Conservation (phyloP, 2,797 vertebrate species). For the Sus cebifrons region DNA sequence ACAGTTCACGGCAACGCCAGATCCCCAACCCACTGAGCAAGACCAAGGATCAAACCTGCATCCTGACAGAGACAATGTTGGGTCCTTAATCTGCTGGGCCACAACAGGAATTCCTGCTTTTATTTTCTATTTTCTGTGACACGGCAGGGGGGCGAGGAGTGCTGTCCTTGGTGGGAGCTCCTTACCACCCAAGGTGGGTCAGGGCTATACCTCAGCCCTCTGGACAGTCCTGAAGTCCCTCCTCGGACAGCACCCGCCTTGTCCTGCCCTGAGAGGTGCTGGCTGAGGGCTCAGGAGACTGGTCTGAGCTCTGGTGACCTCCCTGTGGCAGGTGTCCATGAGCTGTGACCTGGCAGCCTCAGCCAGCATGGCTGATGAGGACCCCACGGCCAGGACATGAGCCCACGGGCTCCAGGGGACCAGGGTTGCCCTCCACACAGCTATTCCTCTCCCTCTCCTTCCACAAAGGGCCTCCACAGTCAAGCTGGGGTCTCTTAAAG, state of each 20-base stretch:
- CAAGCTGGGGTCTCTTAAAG: background rate
- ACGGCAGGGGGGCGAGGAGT: background rate
- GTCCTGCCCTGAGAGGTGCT: background rate
- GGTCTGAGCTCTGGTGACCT: background rate
- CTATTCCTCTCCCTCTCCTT: background rate
- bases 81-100: too few species aligned
- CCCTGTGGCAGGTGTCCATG: background rate
- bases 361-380: background rate
- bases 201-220: background rate
- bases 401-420: background rate
- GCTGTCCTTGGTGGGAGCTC: background rate
- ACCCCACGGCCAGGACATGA: background rate
- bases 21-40: too few species aligned
- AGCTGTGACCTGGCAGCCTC: background rate
- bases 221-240: background rate
- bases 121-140: background rate
- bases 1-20: too few species aligned
- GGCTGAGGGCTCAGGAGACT: background rate
- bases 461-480: background rate
- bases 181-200: background rate
- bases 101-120: constrained; percentile 1
- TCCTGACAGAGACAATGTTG: too few species aligned
- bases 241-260: background rate
- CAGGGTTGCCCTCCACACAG: background rate
- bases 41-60: too few species aligned